Percentiles rank a stretch among this genome's conserved stretches.
phyloP scores from a whole-genome alignment of 2,888 invertebrate species.

The Orchesellides sinensis region DNA sequence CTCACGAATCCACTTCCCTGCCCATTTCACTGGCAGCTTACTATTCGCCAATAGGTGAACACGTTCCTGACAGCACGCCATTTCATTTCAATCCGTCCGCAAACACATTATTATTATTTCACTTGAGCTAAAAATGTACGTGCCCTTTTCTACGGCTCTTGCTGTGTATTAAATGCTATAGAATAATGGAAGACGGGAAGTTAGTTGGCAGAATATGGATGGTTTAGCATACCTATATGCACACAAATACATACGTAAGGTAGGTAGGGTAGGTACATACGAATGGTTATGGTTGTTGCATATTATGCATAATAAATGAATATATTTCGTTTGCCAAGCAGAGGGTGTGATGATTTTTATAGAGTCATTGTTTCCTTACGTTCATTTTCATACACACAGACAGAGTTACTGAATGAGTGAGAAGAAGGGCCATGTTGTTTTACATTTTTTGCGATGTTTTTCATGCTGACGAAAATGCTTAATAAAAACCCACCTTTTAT shows the following conservation, averaged over 20 bases:
- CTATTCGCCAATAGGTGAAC: slow-evolving; percentile 57
- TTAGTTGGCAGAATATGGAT: slow-evolving; percentile 45
- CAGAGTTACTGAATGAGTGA: not conserved
- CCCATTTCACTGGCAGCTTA: not conserved
- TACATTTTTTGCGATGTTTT: slow-evolving; percentile 20
- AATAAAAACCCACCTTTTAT: slow-evolving; percentile 47
- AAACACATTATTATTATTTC: not conserved
- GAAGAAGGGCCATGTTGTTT: not conserved
- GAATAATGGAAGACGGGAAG: slow-evolving; percentile 61
- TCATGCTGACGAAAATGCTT: slow-evolving; percentile 40
- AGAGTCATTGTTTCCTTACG: no score
- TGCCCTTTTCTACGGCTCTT: slow-evolving; percentile 43
- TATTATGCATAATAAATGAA: not conserved
- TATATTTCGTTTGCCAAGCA: not conserved
- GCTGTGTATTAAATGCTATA: slow-evolving; percentile 28
- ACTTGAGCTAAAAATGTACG: slow-evolving; percentile 44
- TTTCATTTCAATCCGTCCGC: slow-evolving; percentile 33
- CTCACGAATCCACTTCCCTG: not conserved
- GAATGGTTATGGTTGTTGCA: not conserved
- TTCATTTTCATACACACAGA: not conserved
- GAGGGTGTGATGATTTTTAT: no score
- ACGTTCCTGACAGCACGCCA: slow-evolving; percentile 57
- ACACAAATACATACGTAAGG: slow-evolving; percentile 18
- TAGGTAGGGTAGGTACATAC: not conserved
- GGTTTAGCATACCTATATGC: slow-evolving; percentile 11